Base-by-base conservation (phyloP, 2,888 invertebrate genomes). In the Coronaproctus castanopsis region DNA sequence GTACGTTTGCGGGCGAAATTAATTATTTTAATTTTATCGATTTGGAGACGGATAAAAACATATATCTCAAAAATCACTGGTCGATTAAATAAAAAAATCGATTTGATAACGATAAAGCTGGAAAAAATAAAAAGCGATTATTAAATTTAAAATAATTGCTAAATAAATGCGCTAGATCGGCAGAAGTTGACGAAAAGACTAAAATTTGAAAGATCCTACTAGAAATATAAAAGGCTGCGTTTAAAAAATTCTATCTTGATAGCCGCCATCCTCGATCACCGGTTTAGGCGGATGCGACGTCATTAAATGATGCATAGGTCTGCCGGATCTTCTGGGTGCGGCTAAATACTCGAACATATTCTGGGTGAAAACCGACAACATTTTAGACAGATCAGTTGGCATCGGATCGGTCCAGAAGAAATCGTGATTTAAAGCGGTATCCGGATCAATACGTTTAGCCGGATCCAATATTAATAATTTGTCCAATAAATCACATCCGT, bases 401-500 rank as follows among this genome's bases (percentile, higher is more conserved):
- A 92, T 87, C 0, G 98, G 97, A 71, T 95, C 92, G 3, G 87
- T 87, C 92, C 93, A 98, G 75, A 98, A 98, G 75, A 97, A 98
- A 70, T 95, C 92, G 70, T 98, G 96, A 74, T 95, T 92, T 1
- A 98, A 71, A 0, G 96, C 93, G 0, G 87, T 85, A 70, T 97
- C 95, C 0, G 92, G 85, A 70, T 95, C 91, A 59, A 75, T 78
- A 61, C 92, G 75, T 71, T 90, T 90, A 1, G 83, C 80, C 0
- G 98, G 98, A 73, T 98, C 95, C 55, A 98, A 73, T 8, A 88
- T 86, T 53, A 98, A 73, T 21, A 98, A 74, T 69, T 87, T 89
- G 70, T 98, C 97, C 0, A 98, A 73, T 18, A 98, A 75, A 70
- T 96, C 95, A 68, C 96, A 85, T 0, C 92, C 97, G 66, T 86